Evolutionary conservation across 2,888 invertebrate genomes (phyloP).

Genomic region (Mesopsocus fuscifrons): DNA sequence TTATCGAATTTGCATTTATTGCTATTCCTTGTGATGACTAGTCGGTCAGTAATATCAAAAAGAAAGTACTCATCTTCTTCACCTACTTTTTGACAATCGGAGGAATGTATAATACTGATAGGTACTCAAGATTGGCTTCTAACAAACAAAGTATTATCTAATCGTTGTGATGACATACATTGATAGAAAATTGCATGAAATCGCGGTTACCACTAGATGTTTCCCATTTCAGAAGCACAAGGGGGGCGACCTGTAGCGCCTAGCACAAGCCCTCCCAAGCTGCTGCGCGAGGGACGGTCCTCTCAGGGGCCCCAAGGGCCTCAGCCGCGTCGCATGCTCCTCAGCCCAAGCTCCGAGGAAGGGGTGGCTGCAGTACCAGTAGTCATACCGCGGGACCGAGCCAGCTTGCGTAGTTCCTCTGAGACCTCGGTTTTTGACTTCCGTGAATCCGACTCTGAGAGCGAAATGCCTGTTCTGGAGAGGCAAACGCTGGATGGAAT

Average conservation of each 20-base stretch:
- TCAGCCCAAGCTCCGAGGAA: constrained; percentile 39
- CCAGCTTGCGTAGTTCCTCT: constrained; percentile 35
- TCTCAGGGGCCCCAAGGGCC: neutral
- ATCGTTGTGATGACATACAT: no score
- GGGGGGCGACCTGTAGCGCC: neutral
- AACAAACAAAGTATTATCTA: no score
- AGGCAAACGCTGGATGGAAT: constrained; percentile 46
- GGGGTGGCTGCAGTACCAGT: constrained; percentile 22
- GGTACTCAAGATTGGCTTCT: no score
- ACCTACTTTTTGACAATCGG: no score
- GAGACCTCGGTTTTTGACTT: constrained; percentile 45
- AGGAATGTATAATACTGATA: no score
- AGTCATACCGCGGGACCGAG: constrained; percentile 24
- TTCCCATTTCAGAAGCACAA: no score
- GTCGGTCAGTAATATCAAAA: no score
- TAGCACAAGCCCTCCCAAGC: constrained; percentile 27
- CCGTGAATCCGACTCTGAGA: constrained; percentile 40
- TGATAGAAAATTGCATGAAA: no score
- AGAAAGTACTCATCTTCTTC: no score
- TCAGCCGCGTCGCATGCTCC: constrained; percentile 25
- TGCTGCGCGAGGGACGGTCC: constrained; percentile 15
- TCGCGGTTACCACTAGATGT: no score
- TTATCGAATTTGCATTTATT: no score
- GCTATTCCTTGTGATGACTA: no score
- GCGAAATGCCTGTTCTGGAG: constrained; percentile 38